A percentile compares a stretch with the other conserved stretches of the same genome.
Evolutionary conservation across 2,888 invertebrate species (phyloP).

Genomic region (Volucella inanis): DNA sequence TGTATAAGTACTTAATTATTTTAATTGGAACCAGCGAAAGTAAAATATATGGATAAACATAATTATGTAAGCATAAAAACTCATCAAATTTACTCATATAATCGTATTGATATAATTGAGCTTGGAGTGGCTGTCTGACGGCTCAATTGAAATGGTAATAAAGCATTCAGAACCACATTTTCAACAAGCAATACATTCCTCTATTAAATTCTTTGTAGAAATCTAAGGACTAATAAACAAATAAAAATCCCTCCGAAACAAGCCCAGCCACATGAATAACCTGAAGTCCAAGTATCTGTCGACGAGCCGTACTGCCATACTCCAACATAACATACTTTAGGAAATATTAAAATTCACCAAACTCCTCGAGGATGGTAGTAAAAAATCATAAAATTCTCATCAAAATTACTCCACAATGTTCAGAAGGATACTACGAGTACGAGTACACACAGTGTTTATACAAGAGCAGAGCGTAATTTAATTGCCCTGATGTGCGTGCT

Average conservation of each 20-base stretch:
- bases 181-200: not conserved
- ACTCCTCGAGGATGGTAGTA: constrained; percentile 51
- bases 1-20: no score
- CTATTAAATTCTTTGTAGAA: not conserved
- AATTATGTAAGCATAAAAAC: no score
- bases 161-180: not conserved
- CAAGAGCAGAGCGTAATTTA: constrained; percentile 48
- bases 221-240: not conserved
- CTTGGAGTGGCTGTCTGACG: no score
- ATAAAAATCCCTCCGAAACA: no score
- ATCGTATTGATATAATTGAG: no score
- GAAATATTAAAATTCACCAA: constrained; percentile 73
- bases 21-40: no score
- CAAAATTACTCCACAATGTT: constrained; percentile 58
- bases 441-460: constrained; percentile 44
- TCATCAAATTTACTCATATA: no score
- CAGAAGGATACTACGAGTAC: not conserved
- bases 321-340: not conserved
- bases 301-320: not conserved
- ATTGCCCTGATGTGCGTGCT: constrained; percentile 70
- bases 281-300: no score
- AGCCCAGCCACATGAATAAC: no score
- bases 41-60: no score
- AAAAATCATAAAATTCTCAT: constrained; percentile 73
- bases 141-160: no score